These are phyloP conservation scores for Ceratotherium simum DNA, from an alignment of 2,113 vertebrate genomes.

Conservation along the genomic window DNA sequence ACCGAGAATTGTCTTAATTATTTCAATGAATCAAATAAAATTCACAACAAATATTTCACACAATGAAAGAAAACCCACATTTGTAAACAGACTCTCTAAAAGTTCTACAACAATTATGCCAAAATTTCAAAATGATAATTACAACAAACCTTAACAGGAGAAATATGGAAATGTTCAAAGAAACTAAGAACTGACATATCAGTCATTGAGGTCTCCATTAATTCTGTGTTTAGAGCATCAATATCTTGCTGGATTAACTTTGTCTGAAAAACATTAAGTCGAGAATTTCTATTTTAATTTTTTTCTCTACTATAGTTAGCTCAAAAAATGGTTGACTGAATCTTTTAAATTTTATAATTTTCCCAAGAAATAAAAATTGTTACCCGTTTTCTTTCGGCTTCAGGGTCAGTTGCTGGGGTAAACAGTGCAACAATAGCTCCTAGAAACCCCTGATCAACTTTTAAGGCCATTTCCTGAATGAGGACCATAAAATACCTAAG, in stretches of 20 bases:
- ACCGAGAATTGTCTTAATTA: constrained; percentile 60
- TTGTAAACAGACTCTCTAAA: background rate
- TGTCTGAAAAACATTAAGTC: constrained; percentile 84
- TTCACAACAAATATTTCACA: constrained; percentile 42
- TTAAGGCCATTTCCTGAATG: constrained; percentile 99
- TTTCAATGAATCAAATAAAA: constrained; percentile 60
- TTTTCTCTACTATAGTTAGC: background rate
- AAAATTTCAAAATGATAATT: constrained; percentile 25
- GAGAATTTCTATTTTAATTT: constrained; percentile 50
- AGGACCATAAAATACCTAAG: constrained; percentile 98
- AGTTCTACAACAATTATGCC: constrained; percentile 10
- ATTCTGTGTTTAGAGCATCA: constrained; percentile 91
- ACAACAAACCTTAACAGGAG: constrained; percentile 94
- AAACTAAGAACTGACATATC: constrained; percentile 94
- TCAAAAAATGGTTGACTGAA: background rate
- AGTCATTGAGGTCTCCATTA: constrained; percentile 93
- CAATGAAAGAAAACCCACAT: background rate
- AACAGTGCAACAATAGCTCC: constrained; percentile 91
- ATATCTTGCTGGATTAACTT: constrained; percentile 93
- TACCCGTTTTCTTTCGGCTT: constrained; percentile 91
- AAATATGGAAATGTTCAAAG: constrained; percentile 98
- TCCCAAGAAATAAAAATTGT: constrained; percentile 26
- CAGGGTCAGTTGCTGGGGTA: constrained; percentile 88
- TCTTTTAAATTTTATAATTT: background rate
- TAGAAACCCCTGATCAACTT: constrained; percentile 97